A percentile compares a stretch with the other conserved stretches of the same genome.
phyloP scores from a whole-genome alignment of 2,113 vertebrate genomes.

The Cebus imitator region DNA sequence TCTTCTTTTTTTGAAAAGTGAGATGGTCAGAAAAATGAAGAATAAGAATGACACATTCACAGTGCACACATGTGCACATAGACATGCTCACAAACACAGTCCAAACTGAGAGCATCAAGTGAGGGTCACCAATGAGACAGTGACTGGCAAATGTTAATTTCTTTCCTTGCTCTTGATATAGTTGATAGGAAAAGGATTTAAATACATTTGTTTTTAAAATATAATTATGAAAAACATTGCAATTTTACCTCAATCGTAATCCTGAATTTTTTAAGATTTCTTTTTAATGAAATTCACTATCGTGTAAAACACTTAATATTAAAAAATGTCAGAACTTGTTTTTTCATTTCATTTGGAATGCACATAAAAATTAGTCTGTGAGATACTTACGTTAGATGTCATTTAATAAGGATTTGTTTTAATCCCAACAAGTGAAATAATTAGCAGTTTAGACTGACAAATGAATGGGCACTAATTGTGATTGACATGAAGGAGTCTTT shows the following conservation, averaged over 20 bases:
- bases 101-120: not conserved
- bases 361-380: constrained; percentile 22
- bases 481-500: not conserved
- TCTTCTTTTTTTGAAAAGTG: not conserved
- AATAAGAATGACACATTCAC: not conserved
- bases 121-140: not conserved
- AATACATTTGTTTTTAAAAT: not conserved
- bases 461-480: not conserved
- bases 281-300: not conserved
- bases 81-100: not conserved
- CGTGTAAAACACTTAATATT: not conserved
- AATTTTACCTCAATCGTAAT: not conserved
- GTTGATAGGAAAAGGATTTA: not conserved
- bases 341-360: constrained; percentile 24
- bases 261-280: not conserved
- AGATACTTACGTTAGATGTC: not conserved
- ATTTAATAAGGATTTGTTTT: constrained; percentile 34
- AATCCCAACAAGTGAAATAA: constrained; percentile 17
- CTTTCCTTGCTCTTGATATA: not conserved
- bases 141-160: not conserved
- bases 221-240: not conserved
- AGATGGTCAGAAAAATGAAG: not conserved
- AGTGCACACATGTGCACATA: not conserved
- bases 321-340: not conserved
- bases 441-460: constrained; percentile 25